Percentiles rank a stretch among this genome's conserved stretches.
These are phyloP conservation scores for Monochamus saltuarius DNA, from an alignment of 1,140 invertebrate genomes.

Conservation along the genomic window DNA sequence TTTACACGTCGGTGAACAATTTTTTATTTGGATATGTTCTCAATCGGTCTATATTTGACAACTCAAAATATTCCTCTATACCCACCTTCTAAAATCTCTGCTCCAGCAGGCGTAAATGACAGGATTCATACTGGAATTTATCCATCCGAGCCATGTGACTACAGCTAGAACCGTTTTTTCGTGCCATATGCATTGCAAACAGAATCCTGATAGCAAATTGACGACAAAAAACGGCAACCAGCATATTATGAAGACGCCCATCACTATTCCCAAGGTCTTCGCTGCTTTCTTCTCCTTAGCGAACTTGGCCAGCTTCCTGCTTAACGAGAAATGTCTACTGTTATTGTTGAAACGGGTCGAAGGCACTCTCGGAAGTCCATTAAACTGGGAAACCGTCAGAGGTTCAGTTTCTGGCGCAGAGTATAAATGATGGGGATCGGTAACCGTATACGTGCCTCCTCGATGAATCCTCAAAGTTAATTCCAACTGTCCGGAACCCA, in stretches of 20 bases:
- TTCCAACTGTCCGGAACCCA: constrained; percentile 78
- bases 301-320: constrained; percentile 87
- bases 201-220: constrained; percentile 89
- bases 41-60: too few relatives aligned
- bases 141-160: constrained; percentile 98
- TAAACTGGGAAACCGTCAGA: constrained; percentile 71
- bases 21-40: too few relatives aligned
- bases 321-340: constrained; percentile 84
- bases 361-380: constrained; percentile 66
- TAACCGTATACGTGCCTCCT: constrained; percentile 69
- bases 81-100: constrained; percentile 90
- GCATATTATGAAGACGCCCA: constrained; percentile 98
- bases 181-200: constrained; percentile 81
- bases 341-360: constrained; percentile 56
- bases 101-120: constrained; percentile 98
- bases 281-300: constrained; percentile 95
- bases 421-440: constrained; percentile 44
- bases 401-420: constrained; percentile 65
- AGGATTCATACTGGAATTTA: constrained; percentile 97
- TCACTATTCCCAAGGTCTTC: constrained; percentile 90
- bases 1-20: too few relatives aligned
- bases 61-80: too few relatives aligned
- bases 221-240: constrained; percentile 99
- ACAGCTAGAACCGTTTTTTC: constrained; percentile 89
- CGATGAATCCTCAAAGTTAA: constrained; percentile 86